Conservation (phyloP, 2,888 invertebrate species). For the Acleris cristana region DNA sequence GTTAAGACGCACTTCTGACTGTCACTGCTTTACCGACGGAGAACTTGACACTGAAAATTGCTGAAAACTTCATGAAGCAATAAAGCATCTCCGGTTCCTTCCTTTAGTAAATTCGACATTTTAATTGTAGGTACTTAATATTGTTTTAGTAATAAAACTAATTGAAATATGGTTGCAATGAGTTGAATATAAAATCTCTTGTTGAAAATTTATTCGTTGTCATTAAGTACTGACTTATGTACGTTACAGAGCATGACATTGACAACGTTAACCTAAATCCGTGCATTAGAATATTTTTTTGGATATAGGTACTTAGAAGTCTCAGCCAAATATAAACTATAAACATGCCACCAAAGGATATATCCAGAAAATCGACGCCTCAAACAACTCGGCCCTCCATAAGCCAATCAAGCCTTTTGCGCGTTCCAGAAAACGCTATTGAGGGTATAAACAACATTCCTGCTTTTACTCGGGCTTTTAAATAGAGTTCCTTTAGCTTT, state of each 20-base stretch:
- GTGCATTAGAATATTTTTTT: background rate
- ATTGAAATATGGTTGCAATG: too few relatives aligned
- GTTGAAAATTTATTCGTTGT: too few relatives aligned
- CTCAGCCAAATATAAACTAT: background rate
- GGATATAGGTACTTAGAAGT: background rate
- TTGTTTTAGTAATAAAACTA: too few relatives aligned
- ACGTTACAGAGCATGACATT: too few relatives aligned
- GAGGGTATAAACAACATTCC: slow-evolving; percentile 15
- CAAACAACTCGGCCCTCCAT: slow-evolving; percentile 57
- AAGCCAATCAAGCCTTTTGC: slow-evolving; percentile 65
- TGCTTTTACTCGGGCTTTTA: background rate
- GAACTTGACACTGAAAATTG: slow-evolving; percentile 6
- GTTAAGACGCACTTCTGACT: slow-evolving; percentile 19
- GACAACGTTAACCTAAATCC: too few relatives aligned
- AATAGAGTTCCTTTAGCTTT: background rate
- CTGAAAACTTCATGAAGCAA: slow-evolving; percentile 13
- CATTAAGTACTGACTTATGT: too few relatives aligned
- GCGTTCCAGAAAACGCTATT: slow-evolving; percentile 57
- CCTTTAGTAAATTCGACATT: background rate
- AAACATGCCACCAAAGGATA: slow-evolving; percentile 64
- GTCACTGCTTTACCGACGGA: slow-evolving; percentile 59
- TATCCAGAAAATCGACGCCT: slow-evolving; percentile 54
- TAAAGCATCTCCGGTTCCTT: background rate
- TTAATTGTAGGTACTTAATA: background rate
- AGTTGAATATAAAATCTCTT: too few relatives aligned